phyloP scores from a whole-genome alignment of 2,113 vertebrate species.

The Ciconia boyciana region DNA sequence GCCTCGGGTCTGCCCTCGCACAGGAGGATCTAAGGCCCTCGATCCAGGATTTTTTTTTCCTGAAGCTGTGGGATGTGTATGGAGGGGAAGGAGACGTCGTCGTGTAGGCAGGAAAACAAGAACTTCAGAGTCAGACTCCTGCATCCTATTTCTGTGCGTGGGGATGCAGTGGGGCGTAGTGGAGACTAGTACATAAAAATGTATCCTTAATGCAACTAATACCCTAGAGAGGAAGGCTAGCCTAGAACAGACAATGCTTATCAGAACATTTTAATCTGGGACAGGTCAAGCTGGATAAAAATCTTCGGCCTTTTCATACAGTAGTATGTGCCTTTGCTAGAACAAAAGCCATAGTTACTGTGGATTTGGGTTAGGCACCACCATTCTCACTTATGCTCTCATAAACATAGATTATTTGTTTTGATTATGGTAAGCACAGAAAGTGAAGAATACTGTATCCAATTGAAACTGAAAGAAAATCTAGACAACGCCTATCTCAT shows the following conservation, averaged over 20 bases:
- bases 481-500: background rate
- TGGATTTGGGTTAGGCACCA: background rate
- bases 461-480: background rate
- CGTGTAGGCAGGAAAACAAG: background rate
- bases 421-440: background rate
- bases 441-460: background rate
- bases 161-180: too few relatives aligned
- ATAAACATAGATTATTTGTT: background rate
- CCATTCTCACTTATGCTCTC: background rate
- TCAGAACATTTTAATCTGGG: background rate
- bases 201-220: background rate
- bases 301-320: background rate
- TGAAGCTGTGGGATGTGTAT: too few relatives aligned
- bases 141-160: background rate
- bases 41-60: background rate
- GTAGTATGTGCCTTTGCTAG: background rate
- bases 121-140: background rate
- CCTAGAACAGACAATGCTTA: background rate
- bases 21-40: background rate
- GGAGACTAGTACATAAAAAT: background rate
- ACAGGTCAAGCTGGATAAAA: background rate
- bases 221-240: background rate
- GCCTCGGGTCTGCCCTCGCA: too few relatives aligned
- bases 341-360: background rate
- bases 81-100: background rate